phyloP scores from a whole-genome alignment of 2,113 vertebrate genomes.

The Fulica atra region DNA sequence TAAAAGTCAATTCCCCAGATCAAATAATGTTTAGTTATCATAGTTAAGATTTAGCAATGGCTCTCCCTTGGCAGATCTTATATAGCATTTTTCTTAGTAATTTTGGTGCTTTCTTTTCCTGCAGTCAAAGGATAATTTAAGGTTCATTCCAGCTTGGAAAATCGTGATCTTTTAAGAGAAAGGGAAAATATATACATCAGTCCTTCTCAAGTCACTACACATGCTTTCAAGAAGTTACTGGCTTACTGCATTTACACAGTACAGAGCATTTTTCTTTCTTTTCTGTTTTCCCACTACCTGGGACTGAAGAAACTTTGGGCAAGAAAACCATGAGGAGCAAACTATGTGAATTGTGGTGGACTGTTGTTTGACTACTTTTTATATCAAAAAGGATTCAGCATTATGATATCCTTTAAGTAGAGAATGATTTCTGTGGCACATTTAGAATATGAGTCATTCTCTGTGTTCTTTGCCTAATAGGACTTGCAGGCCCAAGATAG shows the following conservation, averaged over 20 bases:
- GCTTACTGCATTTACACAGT: neutral
- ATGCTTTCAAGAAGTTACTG: neutral
- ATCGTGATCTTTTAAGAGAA: neutral
- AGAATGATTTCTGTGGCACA: neutral
- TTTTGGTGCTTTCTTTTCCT: neutral
- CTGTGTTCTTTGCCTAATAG: conserved; percentile 47
- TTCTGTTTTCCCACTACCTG: neutral
- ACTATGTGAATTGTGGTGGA: neutral
- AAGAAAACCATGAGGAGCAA: neutral
- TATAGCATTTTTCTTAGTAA: neutral
- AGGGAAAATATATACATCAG: neutral
- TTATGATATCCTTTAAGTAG: neutral
- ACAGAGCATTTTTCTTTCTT: neutral
- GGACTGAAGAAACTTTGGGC: neutral
- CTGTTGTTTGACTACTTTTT: neutral
- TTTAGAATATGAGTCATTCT: neutral
- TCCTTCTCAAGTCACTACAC: neutral
- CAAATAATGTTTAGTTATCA: neutral
- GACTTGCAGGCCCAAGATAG: conserved; percentile 90
- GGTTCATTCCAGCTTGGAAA: neutral
- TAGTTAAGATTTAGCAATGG: neutral
- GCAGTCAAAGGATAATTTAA: neutral
- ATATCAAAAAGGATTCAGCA: neutral
- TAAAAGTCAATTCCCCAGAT: neutral
- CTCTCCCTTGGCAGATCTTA: neutral